A percentile compares a stretch with the other conserved stretches of the same genome.
These are phyloP conservation scores for Drosophila seclusa DNA, from an alignment of 2,888 invertebrate genomes.

Conservation along the genomic window DNA sequence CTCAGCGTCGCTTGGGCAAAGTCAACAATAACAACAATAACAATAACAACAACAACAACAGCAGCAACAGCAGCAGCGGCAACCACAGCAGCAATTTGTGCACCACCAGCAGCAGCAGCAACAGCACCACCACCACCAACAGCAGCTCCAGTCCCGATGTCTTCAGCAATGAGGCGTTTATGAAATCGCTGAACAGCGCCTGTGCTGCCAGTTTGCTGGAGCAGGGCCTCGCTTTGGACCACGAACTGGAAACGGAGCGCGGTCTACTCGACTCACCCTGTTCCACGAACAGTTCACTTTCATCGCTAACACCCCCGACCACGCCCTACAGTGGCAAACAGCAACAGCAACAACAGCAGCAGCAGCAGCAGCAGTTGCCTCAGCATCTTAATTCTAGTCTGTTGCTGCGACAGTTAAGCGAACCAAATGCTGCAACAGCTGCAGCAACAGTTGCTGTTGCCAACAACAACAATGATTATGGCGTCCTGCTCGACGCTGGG, in stretches of 20 bases:
- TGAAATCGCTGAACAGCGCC: slow-evolving; percentile 81
- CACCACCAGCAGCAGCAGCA: slow-evolving; percentile 21
- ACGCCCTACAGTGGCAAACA: slow-evolving; percentile 76
- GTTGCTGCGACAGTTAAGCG: slow-evolving; percentile 73
- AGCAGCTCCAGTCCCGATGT: slow-evolving; percentile 65
- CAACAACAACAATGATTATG: slow-evolving; percentile 62
- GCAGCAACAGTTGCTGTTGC: slow-evolving; percentile 19
- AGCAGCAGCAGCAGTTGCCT: slow-evolving; percentile 24
- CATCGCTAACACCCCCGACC: slow-evolving; percentile 83
- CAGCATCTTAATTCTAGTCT: slow-evolving; percentile 56
- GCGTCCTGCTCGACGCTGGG: slow-evolving; percentile 74
- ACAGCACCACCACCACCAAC: slow-evolving; percentile 32
- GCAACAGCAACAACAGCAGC: not conserved
- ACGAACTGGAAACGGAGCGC: slow-evolving; percentile 53
- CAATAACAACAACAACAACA: slow-evolving; percentile 17
- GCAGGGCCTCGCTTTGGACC: slow-evolving; percentile 62
- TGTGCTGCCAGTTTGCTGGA: slow-evolving; percentile 77
- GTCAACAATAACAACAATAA: slow-evolving; percentile 24
- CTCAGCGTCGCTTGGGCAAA: slow-evolving; percentile 43
- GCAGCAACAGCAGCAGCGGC: not conserved
- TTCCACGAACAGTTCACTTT: slow-evolving; percentile 82
- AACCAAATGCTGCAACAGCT: slow-evolving; percentile 33
- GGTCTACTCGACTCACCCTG: slow-evolving; percentile 83
- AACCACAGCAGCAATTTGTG: slow-evolving; percentile 18
- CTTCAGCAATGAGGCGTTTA: slow-evolving; percentile 78